phyloP scores from a whole-genome alignment of 2,888 invertebrate genomes.

The Drosophila pegasa region DNA sequence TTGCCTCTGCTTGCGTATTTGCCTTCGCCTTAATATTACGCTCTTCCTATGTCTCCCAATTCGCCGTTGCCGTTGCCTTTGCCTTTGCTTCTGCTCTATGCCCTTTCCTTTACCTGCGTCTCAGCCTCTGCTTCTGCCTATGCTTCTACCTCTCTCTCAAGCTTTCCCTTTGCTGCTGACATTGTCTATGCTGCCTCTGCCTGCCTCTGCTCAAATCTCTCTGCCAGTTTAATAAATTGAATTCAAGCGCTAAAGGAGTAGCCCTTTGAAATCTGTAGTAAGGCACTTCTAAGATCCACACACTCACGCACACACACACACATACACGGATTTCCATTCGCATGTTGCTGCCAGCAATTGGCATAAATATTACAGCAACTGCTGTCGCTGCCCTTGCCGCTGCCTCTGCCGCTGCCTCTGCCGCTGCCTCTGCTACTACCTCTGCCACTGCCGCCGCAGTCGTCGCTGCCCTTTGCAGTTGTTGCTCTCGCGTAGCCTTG shows the following conservation, averaged over 20 bases:
- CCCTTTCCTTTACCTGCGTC: neutral
- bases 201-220: neutral
- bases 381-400: constrained; percentile 51
- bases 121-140: neutral
- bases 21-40: neutral
- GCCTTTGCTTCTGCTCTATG: constrained; percentile 28
- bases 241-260: constrained; percentile 46
- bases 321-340: constrained; percentile 59
- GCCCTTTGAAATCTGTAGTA: constrained; percentile 48
- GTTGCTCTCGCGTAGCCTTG: constrained; percentile 58
- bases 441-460: no score
- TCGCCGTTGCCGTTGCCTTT: neutral
- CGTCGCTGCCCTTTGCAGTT: constrained; percentile 56
- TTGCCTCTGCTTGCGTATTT: neutral
- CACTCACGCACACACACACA: constrained; percentile 38
- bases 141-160: neutral
- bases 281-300: constrained; percentile 78
- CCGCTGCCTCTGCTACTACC: constrained; percentile 27
- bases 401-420: constrained; percentile 50
- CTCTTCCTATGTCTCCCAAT: neutral
- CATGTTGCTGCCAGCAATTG: constrained; percentile 72
- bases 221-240: constrained; percentile 73
- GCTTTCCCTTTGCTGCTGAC: no score
- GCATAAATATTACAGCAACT: constrained; percentile 78
- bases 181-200: neutral